Base-by-base conservation (phyloP, 1,140 invertebrate genomes). In the Pomacea maculata region DNA sequence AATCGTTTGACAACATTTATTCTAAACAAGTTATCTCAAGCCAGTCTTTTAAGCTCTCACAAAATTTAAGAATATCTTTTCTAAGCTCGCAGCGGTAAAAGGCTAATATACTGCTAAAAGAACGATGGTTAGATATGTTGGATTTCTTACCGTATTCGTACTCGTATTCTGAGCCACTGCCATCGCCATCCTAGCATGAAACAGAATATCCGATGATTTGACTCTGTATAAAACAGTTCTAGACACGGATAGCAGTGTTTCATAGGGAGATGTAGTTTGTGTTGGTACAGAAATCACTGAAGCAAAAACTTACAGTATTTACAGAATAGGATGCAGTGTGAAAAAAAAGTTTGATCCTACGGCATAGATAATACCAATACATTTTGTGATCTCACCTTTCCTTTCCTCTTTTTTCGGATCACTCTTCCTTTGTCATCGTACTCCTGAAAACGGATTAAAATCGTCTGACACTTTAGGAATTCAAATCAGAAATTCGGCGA, bases 131-230 rank as follows among this genome's bases (percentile, higher is more conserved):
- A 45, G 34, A 45, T 45, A 45, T 5, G 34, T 45, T 61, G 15
- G 7, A 61, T 55, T 67, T 81, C 88, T 82, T 84, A 88, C 88
- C 89, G 75, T 89, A 90, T 84, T 90, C 88, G 82, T 88, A 88
- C 71, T 90, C 89, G 71, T 89, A 89, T 25, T 90, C 88, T 0
- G 89, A 89, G 0, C 87, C 87, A 54, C 85, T 86, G 55, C 82
- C 85, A 57, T 87, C 85, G 45, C 78, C 85, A 52, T 68, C 83
- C 85, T 88, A 79, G 67, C 45, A 85, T 45, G 29, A 63, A 73
- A 68, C n/a, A 80, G 0, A 61, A 11, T 8, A 61, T 11, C 7
- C 3, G 57, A 61, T 17, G 15, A 17, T 61, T 61, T 61, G 57
- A 8, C 57, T 17, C 11, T 61, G 2, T 8, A 11, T 61, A 45